Evolutionary conservation across 2,113 vertebrate genomes (phyloP), one percentile per base, ranked within the genome.

Genomic region (Delphinapterus leucas): DNA sequence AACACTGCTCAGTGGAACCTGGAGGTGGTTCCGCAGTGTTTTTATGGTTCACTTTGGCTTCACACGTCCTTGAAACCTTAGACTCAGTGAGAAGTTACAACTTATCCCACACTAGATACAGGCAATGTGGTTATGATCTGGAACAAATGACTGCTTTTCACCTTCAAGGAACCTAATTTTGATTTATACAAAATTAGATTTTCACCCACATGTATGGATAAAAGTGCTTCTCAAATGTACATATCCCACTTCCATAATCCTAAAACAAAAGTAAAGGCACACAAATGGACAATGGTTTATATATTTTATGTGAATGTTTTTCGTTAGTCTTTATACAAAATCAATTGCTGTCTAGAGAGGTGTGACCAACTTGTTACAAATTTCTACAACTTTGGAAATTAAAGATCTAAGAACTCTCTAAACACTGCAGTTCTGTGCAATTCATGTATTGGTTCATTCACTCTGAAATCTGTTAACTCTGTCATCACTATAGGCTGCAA

Each of bases 191-290:
- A 96, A 84, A 91, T 94, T 97, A 96, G 82, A 94, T 41, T 97
- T 92, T 6, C 0, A 93, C 58, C 82, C 61, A 97, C 4, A 79
- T 49, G 2, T 90, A 95, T 67, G 58, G 85, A 96, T 93, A 83
- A 97, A 98, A 97, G 92, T 88, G 55, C 93, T 98, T 96, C 90
- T 95, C 82, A 97, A 97, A 95, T 76, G 65, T 96, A 96, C 58
- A 96, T 65, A 74, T 44, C 73, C 81, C 92, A 74, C 47, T 88
- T 97, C 94, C 92, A 85, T 97, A 98, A 93, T 76, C 96, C 97
- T 92, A 89, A 98, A 97, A 82, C 88, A 95, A 96, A 98, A 97
- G 91, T 90, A 95, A 98, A 99, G 97, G 98, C 98, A 99, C 97
- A 13, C 86, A 90, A 97, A 97, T 88, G 0, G 73, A 95, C 90